A percentile compares a stretch with the other conserved stretches of the same genome.
phyloP scores from a whole-genome alignment of 2,113 vertebrate genomes.

The Salvelinus fontinalis region DNA sequence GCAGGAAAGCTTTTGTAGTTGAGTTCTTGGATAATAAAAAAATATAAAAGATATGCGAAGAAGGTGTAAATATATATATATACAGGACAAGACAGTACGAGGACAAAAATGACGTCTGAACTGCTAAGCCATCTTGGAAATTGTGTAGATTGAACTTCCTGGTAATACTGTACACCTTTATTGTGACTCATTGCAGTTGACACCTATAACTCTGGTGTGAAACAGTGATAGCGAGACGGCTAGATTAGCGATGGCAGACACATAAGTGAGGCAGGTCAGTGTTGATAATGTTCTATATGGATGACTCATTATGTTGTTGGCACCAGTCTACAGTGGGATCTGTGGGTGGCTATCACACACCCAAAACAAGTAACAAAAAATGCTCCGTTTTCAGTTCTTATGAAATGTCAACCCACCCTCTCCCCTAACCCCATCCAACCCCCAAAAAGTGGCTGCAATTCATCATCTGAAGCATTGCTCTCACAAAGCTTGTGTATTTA shows the following conservation, averaged over 20 bases:
- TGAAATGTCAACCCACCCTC: background rate
- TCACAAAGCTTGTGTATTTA: background rate
- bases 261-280: background rate
- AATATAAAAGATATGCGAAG: no score
- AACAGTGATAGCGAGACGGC: background rate
- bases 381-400: background rate
- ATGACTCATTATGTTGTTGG: background rate
- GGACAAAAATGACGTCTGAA: no score
- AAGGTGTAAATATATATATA: no score
- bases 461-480: background rate
- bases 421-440: background rate
- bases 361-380: background rate
- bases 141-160: no score
- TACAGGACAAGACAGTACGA: no score
- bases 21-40: no score
- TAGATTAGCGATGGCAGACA: background rate
- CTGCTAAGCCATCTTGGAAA: no score
- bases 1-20: no score
- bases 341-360: background rate
- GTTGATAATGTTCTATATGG: background rate
- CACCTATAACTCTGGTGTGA: background rate
- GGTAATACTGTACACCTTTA: no score
- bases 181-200: background rate
- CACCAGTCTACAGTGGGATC: background rate
- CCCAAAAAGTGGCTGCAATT: background rate